phyloP scores from a whole-genome alignment of 2,113 vertebrate species.

The Turdus rufiventris region DNA sequence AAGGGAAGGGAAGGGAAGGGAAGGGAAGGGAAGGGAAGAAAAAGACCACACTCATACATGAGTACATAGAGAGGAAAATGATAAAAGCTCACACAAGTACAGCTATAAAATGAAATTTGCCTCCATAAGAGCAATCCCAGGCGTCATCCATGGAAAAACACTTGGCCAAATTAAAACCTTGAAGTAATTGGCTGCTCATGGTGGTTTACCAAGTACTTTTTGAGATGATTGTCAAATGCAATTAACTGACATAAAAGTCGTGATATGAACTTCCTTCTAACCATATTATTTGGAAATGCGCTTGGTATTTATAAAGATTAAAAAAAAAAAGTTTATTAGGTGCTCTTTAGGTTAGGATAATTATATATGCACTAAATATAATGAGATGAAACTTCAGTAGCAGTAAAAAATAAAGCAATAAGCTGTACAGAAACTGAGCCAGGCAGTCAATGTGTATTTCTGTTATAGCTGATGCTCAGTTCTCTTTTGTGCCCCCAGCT shows the following conservation, averaged over 20 bases:
- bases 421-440: neutral
- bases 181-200: neutral
- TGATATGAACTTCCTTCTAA: neutral
- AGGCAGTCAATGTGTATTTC: neutral
- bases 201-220: neutral
- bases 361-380: constrained; percentile 23
- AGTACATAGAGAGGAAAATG: neutral
- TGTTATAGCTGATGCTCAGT: neutral
- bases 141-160: neutral
- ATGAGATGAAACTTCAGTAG: neutral
- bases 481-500: neutral
- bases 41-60: too few species aligned
- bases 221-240: neutral
- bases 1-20: too few species aligned
- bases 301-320: neutral
- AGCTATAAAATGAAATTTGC: neutral
- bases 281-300: neutral
- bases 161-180: neutral
- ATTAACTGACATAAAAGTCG: neutral
- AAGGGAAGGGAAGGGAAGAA: too few species aligned
- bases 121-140: neutral
- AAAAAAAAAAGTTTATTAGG: neutral
- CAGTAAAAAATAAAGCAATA: neutral
- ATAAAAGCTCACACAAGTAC: neutral
- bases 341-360: neutral